Percentiles rank a stretch among this genome's conserved stretches.
phyloP scores from a whole-genome alignment of 2,797 vertebrate species.

The Crocidura indochinensis region DNA sequence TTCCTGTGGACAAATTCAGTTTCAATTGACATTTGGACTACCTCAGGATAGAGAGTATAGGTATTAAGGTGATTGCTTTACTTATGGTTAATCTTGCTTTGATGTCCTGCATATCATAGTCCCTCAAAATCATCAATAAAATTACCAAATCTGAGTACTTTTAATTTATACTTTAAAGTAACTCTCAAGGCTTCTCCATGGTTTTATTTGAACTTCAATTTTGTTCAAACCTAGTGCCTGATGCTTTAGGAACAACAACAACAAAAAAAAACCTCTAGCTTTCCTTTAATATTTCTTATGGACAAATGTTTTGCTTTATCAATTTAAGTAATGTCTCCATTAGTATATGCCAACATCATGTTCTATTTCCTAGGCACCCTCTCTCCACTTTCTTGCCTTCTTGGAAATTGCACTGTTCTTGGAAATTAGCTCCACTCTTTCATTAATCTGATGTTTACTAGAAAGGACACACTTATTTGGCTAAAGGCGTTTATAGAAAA shows the following conservation, averaged over 20 bases:
- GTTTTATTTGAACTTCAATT: not conserved
- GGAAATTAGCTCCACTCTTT: not conserved
- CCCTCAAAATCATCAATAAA: no score
- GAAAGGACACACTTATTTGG: not conserved
- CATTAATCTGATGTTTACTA: conserved; percentile 14
- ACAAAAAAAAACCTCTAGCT: not conserved
- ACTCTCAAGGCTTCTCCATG: not conserved
- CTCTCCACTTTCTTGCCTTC: not conserved
- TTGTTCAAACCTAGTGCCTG: not conserved
- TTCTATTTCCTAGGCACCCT: no score
- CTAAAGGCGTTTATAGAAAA: conserved; percentile 40
- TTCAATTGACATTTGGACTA: not conserved
- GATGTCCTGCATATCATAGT: no score
- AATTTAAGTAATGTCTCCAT: not conserved
- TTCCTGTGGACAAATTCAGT: not conserved
- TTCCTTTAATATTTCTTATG: not conserved
- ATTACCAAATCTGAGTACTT: not conserved
- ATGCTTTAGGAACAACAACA: conserved; percentile 22
- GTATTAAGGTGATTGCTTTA: no score
- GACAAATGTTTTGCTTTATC: not conserved
- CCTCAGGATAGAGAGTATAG: no score
- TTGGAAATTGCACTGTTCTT: not conserved
- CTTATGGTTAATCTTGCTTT: no score
- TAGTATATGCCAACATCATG: not conserved
- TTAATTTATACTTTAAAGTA: conserved; percentile 11